Conservation (phyloP, 2,113 vertebrate genomes). For the Cyanoliseus patagonus region DNA sequence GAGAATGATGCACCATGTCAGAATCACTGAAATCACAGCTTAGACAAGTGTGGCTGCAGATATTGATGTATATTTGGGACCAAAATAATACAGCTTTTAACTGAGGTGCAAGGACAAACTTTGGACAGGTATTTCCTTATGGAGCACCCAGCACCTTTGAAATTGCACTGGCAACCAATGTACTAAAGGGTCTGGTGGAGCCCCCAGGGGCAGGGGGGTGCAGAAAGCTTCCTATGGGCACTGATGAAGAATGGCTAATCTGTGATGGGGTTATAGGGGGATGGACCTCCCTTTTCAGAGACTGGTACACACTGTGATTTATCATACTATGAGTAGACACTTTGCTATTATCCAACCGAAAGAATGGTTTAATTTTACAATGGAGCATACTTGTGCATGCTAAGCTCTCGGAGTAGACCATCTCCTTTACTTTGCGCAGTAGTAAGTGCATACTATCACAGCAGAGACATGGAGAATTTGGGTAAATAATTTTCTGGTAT, state of each 20-base stretch:
- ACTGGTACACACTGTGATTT: fast-evolving
- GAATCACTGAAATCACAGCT: background rate
- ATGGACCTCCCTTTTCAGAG: background rate
- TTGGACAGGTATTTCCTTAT: background rate
- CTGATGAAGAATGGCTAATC: background rate
- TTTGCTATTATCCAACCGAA: background rate
- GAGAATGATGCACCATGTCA: background rate
- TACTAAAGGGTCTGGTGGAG: background rate
- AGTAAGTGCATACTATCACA: fast-evolving
- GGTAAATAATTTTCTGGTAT: background rate
- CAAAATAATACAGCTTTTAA: background rate
- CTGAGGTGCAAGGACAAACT: background rate
- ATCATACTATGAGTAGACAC: fast-evolving
- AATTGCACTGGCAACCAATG: background rate
- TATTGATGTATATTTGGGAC: background rate
- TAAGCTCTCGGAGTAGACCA: background rate
- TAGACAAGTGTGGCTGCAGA: background rate
- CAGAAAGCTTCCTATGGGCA: background rate
- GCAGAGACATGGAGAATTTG: background rate
- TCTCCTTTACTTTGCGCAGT: background rate
- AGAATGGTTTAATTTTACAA: background rate
- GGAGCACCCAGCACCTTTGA: background rate
- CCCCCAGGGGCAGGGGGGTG: background rate
- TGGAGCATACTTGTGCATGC: background rate
- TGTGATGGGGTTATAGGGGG: background rate